Conservation (phyloP, 2,797 vertebrate species). For the Hybognathus amarus region DNA sequence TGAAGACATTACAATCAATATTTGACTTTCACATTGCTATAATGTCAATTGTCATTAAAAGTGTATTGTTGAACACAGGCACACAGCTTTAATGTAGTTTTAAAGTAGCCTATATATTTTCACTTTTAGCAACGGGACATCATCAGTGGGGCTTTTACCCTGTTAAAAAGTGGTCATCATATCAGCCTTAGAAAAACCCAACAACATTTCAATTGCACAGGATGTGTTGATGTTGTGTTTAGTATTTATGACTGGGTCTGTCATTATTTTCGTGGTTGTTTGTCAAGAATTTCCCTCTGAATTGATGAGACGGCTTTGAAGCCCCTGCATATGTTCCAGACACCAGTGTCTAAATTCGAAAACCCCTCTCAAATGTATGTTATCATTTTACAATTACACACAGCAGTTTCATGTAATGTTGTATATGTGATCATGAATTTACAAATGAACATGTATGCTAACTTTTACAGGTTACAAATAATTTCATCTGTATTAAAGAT, state of each 20-base stretch:
- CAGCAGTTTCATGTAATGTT: neutral
- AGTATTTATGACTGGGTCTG: conserved; percentile 3
- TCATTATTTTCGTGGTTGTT: conserved; percentile 33
- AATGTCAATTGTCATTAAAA: neutral
- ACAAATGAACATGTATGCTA: neutral
- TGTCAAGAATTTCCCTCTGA: conserved; percentile 6
- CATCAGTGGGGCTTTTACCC: neutral
- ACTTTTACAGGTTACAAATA: neutral
- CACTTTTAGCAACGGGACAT: neutral
- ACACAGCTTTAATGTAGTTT: neutral
- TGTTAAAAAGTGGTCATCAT: neutral
- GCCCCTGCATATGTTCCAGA: conserved; percentile 46
- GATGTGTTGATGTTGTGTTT: conserved; percentile 17
- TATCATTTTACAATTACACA: conserved; percentile 16
- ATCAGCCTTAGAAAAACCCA: neutral
- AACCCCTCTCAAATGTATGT: conserved; percentile 1
- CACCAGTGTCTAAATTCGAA: conserved; percentile 25
- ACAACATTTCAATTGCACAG: neutral
- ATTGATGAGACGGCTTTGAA: conserved; percentile 23
- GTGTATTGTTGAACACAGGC: neutral
- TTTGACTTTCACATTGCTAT: neutral
- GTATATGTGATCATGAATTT: conserved; percentile 2
- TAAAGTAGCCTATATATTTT: neutral
- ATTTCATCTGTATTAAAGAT: neutral
- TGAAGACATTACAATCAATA: neutral